Evolutionary conservation across 2,888 invertebrate genomes (phyloP).

Genomic region (Allolobophora icterica): DNA sequence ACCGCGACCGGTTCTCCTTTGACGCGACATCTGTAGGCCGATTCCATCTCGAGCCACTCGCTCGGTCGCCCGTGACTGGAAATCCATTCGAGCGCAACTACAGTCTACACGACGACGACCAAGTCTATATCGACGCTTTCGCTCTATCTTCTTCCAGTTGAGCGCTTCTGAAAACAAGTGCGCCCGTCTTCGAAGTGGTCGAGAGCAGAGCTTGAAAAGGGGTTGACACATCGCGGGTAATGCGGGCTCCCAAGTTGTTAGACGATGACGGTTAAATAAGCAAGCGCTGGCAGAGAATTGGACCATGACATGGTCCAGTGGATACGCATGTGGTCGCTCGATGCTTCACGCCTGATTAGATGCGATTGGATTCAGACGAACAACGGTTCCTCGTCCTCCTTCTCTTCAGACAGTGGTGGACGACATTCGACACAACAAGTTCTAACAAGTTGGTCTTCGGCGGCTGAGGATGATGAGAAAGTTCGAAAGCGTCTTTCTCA

Average conservation of each 20-base stretch:
- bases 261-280: background rate
- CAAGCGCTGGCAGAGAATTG: background rate
- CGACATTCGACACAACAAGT: background rate
- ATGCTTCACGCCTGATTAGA: constrained; percentile 17
- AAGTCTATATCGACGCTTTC: constrained; percentile 6
- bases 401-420: too few species aligned
- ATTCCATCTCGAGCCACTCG: background rate
- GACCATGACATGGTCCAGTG: constrained; percentile 8
- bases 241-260: background rate
- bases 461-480: background rate
- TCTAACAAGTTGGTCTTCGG: background rate
- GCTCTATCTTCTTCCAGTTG: constrained; percentile 17
- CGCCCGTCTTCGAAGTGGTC: background rate
- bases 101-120: background rate
- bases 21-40: background rate
- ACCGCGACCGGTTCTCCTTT: background rate
- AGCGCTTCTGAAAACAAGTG: background rate
- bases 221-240: constrained; percentile 11
- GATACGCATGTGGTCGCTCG: background rate
- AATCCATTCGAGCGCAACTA: constrained; percentile 17
- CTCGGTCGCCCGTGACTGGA: background rate
- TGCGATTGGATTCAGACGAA: background rate
- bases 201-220: background rate
- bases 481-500: background rate
- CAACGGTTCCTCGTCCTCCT: background rate